Evolutionary conservation across 2,888 invertebrate species (phyloP), one percentile per base, ranked within the genome.

Genomic region (Papilio protenor): DNA sequence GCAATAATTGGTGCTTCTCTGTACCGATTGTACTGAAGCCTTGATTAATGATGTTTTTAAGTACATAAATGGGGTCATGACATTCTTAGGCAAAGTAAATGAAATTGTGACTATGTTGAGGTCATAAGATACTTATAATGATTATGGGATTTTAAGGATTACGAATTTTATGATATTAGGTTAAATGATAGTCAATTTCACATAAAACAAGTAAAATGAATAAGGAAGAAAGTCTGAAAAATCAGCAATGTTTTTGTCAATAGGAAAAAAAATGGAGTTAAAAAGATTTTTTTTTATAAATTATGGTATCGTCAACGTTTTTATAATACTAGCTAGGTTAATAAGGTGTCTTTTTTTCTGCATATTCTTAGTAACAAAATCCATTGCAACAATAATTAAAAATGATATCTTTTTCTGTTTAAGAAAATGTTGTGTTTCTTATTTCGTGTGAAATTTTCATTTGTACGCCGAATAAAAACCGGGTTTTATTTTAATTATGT

Each of bases 11-110:
- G 77, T 66, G 40, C 55, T 52, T 45, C 49, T 45, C 64, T 23
- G 77, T 64, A 57, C 77, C 66, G 18, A 66, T 77, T 77, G 77
- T 77, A 77, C 73, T 45, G n/a, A 16, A n/a, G 12, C 64, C 70
- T 77, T 77, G 73, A 77, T 77, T 77, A 77, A 77, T 77, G 52
- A n/a, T 27, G 27, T 27, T 40, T 73, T 27, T 52, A 74, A 40
- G 27, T 27, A 55, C 47, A 57, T 73, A 57, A 64, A 72, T 52
- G 52, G 64, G 77, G 72, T 77, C 73, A 55, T 61, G 61, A 52
- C 49, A 61, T 40, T 33, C 18, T 23, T 49, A 61, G 12, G 8
- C 27, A 72, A 61, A 49, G 76, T 59, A 47, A 59, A 18, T 33
- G 10, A 45, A 45, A 12, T 18, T 33, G 64, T 5, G 64, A 40